These are phyloP conservation scores for Tipula unca DNA, from an alignment of 2,888 invertebrate species.

Conservation along the genomic window DNA sequence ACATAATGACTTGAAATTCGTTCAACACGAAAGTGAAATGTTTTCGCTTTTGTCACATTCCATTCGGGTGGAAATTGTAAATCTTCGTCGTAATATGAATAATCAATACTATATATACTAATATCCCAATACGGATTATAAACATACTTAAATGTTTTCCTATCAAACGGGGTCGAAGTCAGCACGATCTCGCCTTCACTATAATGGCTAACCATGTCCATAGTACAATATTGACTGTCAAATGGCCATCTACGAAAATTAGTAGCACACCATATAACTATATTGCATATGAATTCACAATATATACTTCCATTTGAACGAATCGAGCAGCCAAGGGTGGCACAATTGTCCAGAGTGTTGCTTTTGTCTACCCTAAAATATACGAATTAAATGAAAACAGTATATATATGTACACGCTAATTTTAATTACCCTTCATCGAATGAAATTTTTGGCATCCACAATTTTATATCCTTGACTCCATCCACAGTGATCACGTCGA, in stretches of 20 bases:
- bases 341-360: neutral
- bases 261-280: conserved; percentile 51
- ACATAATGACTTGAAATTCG: neutral
- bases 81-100: neutral
- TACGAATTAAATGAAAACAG: neutral
- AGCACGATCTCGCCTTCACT: neutral
- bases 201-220: conserved; percentile 30
- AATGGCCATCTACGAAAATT: conserved; percentile 55
- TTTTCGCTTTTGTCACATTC: neutral
- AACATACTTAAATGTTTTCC: neutral
- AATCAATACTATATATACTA: neutral
- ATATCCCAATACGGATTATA: neutral
- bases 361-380: neutral
- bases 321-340: conserved; percentile 44
- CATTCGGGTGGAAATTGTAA: neutral
- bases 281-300: conserved; percentile 51
- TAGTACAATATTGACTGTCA: conserved; percentile 54
- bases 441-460: conserved; percentile 68
- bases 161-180: neutral
- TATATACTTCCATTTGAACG: conserved; percentile 48
- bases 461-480: conserved; percentile 54
- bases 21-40: neutral
- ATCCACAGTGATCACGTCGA: conserved; percentile 46
- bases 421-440: conserved; percentile 51
- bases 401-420: neutral